Evolutionary conservation across 2,113 vertebrate species (phyloP).

Genomic region (Actinemys pallida): DNA sequence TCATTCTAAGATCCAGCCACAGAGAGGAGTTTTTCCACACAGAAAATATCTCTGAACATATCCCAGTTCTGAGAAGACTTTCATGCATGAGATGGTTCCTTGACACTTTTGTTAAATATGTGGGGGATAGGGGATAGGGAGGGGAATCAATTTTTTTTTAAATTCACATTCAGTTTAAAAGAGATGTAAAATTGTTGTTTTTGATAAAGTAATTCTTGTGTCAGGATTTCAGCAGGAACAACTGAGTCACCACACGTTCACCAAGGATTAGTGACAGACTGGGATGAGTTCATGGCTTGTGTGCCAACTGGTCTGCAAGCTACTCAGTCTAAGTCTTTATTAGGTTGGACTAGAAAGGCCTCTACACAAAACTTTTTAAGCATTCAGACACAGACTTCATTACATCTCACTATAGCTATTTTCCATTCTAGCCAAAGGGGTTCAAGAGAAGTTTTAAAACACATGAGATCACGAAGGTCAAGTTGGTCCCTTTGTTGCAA

Average conservation of each 20-base stretch:
- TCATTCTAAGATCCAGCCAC: neutral
- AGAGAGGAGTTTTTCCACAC: neutral
- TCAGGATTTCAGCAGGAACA: neutral
- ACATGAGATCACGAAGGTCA: slow-evolving; percentile 26
- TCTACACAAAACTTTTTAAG: slow-evolving; percentile 28
- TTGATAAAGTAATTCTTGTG: neutral
- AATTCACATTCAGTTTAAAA: neutral
- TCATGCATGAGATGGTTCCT: neutral
- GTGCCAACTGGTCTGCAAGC: neutral
- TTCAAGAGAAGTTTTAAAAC: neutral
- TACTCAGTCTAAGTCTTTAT: slow-evolving; percentile 40
- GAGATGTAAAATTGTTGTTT: neutral
- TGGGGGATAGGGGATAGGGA: neutral
- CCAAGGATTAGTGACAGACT: neutral
- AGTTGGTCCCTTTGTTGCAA: slow-evolving; percentile 43
- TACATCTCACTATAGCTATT: neutral
- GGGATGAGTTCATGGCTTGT: neutral
- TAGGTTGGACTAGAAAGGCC: slow-evolving; percentile 34
- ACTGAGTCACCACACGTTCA: neutral
- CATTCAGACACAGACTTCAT: slow-evolving; percentile 37
- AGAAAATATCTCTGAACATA: neutral
- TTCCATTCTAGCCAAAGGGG: slow-evolving; percentile 8
- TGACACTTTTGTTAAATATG: neutral
- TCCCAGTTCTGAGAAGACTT: neutral
- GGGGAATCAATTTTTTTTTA: neutral